A percentile compares a stretch with the other conserved stretches of the same genome.
Conservation (phyloP, 2,888 invertebrate genomes). For the Adineta ricciae region DNA sequence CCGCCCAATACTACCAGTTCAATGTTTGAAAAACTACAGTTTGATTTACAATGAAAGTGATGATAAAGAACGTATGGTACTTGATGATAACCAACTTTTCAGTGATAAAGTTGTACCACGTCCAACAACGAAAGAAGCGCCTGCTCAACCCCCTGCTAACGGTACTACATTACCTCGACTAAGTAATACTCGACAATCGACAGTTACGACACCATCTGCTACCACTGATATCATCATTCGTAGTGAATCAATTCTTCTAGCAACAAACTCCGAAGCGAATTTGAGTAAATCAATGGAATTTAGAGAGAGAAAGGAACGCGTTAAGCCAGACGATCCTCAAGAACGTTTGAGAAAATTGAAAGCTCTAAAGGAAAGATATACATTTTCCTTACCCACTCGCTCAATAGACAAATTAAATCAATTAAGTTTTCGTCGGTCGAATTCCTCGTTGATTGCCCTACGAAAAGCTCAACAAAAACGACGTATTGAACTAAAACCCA, state of each 20-base stretch:
- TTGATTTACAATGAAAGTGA: slow-evolving; percentile 11
- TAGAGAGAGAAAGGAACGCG: background rate
- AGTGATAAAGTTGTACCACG: background rate
- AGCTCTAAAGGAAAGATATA: background rate
- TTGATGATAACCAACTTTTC: background rate
- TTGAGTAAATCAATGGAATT: background rate
- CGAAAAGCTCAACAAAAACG: background rate
- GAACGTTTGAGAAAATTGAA: background rate
- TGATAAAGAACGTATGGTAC: background rate
- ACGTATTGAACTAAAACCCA: background rate
- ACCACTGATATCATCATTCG: no score
- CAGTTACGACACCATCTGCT: no score
- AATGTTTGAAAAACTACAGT: slow-evolving; percentile 13
- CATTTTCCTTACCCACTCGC: background rate
- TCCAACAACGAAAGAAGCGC: background rate
- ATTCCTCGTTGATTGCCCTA: background rate
- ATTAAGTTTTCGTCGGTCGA: background rate
- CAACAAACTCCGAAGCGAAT: no score
- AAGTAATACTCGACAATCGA: no score
- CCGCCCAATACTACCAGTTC: background rate
- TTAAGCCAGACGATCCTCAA: background rate
- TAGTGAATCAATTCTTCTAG: no score
- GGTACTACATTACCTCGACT: background rate
- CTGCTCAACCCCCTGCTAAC: background rate
- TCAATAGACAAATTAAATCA: background rate